These are phyloP conservation scores for Graphium colonna DNA, from an alignment of 2,888 invertebrate genomes.

Conservation along the genomic window DNA sequence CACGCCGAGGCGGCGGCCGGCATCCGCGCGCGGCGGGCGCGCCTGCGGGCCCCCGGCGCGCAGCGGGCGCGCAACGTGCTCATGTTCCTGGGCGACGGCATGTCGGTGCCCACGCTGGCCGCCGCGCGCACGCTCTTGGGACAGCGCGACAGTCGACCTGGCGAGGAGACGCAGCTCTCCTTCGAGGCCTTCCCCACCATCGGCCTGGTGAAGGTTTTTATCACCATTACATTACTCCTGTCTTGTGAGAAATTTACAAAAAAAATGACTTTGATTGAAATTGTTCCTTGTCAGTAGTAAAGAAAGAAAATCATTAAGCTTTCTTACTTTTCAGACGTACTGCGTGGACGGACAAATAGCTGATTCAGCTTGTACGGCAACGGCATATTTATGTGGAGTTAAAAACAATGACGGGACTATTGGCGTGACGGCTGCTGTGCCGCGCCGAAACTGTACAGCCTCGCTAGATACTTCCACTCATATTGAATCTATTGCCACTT, in stretches of 20 bases:
- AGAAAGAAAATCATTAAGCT: no score
- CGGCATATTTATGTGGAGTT: conserved; percentile 83
- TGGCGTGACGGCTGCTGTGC: conserved; percentile 82
- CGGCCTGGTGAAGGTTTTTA: conserved; percentile 83
- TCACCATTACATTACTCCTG: no score
- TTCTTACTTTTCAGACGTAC: conserved; percentile 73
- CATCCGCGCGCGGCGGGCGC: conserved; percentile 49
- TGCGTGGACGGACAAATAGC: conserved; percentile 81
- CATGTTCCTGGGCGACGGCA: conserved; percentile 87
- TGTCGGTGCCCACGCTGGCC: conserved; percentile 84
- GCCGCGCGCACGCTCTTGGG: conserved; percentile 83
- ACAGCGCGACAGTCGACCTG: conserved; percentile 72
- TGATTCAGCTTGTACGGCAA: conserved; percentile 85
- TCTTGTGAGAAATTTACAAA: no score
- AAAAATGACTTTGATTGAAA: no score
- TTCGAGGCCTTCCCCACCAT: conserved; percentile 82
- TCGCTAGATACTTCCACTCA: conserved; percentile 72
- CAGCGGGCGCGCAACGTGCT: conserved; percentile 76
- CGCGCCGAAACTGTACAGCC: conserved; percentile 77
- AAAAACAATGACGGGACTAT: conserved; percentile 82
- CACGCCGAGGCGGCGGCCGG: conserved; percentile 58
- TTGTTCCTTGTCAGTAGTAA: no score
- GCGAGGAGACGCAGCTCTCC: conserved; percentile 79
- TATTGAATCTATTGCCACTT: conserved; percentile 82
- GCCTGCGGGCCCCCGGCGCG: conserved; percentile 14